Evolutionary conservation across 2,113 vertebrate species (phyloP).

Genomic region (Gracilinanus agilis): DNA sequence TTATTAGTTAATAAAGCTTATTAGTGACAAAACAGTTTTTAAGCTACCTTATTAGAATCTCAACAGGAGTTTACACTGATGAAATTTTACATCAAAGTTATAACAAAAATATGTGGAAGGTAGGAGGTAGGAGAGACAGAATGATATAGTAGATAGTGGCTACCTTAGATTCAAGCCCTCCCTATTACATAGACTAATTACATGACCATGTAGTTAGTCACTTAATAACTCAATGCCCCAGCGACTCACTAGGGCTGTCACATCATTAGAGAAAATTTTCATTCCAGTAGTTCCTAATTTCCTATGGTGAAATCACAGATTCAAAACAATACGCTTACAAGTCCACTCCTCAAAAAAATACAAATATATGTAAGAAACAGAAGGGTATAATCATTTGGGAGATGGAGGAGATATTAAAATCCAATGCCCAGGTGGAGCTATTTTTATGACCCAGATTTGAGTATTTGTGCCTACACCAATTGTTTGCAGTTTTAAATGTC

Average conservation of each 20-base stretch:
- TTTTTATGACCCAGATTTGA: not conserved
- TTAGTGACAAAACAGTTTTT: no score
- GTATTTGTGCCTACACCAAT: not conserved
- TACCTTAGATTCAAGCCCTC: not conserved
- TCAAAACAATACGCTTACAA: not conserved
- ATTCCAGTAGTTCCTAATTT: not conserved
- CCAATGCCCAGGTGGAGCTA: not conserved
- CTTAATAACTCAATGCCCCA: not conserved
- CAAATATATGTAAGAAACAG: not conserved
- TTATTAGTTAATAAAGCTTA: no score
- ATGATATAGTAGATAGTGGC: no score
- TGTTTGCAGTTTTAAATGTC: not conserved
- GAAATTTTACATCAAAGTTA: no score
- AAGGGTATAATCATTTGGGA: not conserved
- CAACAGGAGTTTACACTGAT: no score
- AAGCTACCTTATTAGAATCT: no score
- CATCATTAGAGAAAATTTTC: not conserved
- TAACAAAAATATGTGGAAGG: no score
- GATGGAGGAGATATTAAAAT: not conserved
- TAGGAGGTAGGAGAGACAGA: no score
- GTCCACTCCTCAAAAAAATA: not conserved
- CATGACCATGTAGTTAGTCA: not conserved
- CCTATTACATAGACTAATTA: not conserved
- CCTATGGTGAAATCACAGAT: not conserved
- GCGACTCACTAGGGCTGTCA: not conserved